A percentile compares a stretch with the other conserved stretches of the same genome.
Evolutionary conservation across 2,113 vertebrate genomes (phyloP).

Genomic region (Oryzias woworae): DNA sequence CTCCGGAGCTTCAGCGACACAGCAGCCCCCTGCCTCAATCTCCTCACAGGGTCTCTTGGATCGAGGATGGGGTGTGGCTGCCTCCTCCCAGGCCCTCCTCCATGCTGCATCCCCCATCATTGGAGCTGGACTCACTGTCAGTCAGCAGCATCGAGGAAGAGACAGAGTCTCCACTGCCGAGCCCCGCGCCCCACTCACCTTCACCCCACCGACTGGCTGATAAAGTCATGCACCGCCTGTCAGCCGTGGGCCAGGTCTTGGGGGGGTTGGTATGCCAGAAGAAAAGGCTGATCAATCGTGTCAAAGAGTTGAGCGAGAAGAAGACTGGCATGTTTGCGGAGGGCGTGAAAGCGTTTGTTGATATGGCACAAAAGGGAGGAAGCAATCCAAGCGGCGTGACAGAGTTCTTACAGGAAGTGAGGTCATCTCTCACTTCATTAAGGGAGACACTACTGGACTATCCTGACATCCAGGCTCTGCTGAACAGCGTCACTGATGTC

Average conservation of each 20-base stretch:
- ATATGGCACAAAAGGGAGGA: conserved; percentile 48
- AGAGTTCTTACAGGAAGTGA: conserved; percentile 85
- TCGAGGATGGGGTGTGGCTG: conserved; percentile 77
- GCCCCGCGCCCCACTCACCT: conserved; percentile 13
- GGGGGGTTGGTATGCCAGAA: conserved; percentile 74
- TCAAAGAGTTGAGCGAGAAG: conserved; percentile 78
- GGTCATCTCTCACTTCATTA: conserved; percentile 78
- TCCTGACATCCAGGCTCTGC: conserved; percentile 71
- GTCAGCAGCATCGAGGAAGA: conserved; percentile 84
- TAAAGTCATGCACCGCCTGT: conserved; percentile 80
- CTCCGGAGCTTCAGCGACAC: conserved; percentile 27
- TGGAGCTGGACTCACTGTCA: conserved; percentile 74
- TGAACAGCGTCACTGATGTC: conserved; percentile 71
- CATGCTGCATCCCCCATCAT: conserved; percentile 48
- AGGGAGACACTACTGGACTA: conserved; percentile 77
- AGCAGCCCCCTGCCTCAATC: conserved; percentile 50
- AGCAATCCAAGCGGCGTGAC: conserved; percentile 24
- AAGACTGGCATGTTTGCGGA: conserved; percentile 70
- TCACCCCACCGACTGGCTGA: conserved; percentile 64
- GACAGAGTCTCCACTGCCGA: conserved; percentile 37
- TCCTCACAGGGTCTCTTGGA: conserved; percentile 85
- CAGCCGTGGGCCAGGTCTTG: conserved; percentile 77
- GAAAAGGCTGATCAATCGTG: conserved; percentile 74
- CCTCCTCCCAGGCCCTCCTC: conserved; percentile 51
- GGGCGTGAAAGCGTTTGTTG: conserved; percentile 66